Evolutionary conservation across 1,140 invertebrate species (phyloP).

Genomic region (Drosophila elegans): DNA sequence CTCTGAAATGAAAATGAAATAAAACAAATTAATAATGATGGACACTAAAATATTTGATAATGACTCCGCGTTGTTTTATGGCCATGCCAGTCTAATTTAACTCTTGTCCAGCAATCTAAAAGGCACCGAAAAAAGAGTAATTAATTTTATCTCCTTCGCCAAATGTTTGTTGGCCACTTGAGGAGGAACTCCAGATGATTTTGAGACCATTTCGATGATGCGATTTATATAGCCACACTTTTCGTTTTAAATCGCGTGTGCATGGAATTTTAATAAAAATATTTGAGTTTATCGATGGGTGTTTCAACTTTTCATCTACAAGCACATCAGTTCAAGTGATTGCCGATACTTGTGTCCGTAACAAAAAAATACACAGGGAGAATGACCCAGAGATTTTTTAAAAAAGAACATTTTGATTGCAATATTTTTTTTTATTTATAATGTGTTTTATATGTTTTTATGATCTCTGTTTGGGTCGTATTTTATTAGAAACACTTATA

Average conservation of each 20-base stretch:
- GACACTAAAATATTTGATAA: conserved; percentile 69
- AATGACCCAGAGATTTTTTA: background rate
- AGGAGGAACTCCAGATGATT: conserved; percentile 1
- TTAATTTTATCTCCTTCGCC: conserved; percentile 13
- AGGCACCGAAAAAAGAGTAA: conserved; percentile 13
- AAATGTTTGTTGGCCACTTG: conserved; percentile 1
- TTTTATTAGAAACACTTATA: conserved; percentile 29
- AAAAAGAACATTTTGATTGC: too few species aligned
- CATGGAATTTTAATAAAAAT: conserved; percentile 61
- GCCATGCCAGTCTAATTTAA: conserved; percentile 58
- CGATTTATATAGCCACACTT: conserved; percentile 45
- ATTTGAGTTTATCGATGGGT: conserved; percentile 25
- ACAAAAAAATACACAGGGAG: background rate
- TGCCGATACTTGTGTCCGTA: background rate
- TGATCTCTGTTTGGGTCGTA: too few species aligned
- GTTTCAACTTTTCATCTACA: conserved; percentile 22
- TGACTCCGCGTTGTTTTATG: conserved; percentile 62
- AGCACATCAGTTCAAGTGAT: conserved; percentile 8
- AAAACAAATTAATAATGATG: conserved; percentile 72
- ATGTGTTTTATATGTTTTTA: background rate
- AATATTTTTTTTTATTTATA: background rate
- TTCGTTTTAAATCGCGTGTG: conserved; percentile 34
- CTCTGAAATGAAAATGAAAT: conserved; percentile 24
- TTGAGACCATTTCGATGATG: conserved; percentile 10
- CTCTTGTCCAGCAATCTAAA: conserved; percentile 28